Base-by-base conservation (phyloP, 2,797 vertebrate species). In the Ptychadena robeensis region DNA sequence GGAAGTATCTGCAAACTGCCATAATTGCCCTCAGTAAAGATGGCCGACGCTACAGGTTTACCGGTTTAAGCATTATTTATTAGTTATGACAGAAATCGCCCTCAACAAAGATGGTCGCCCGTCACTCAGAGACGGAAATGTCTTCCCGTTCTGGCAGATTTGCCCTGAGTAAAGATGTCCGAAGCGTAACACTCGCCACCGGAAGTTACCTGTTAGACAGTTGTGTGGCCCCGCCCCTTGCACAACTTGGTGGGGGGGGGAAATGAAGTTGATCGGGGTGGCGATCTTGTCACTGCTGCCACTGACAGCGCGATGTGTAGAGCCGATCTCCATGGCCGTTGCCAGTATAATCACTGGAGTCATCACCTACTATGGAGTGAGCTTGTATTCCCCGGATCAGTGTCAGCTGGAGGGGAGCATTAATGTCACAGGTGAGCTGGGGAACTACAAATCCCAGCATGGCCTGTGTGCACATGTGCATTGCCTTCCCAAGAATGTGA, bases 21-120 rank as follows among this genome's bases (percentile, higher is more conserved):
- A n/a, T n/a, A n/a, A n/a, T 44, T 79, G 78, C 78, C 78, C 68
- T 63, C 12, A 31, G 10, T 70, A 71, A 38, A 31, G 12, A 80
- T 80, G 78, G 78, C 66, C 37, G 61, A 69, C 37, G 70, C 34
- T 30, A 69, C 3, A n/a, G n/a, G n/a, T n/a, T n/a, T n/a, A n/a
- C n/a, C n/a, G n/a, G n/a, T n/a, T n/a, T n/a, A n/a, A n/a, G n/a
- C n/a, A n/a, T n/a, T n/a, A n/a, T n/a, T n/a, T n/a, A n/a, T n/a
- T n/a, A n/a, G n/a, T n/a, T n/a, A n/a, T n/a, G n/a, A n/a, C n/a
- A n/a, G n/a, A n/a, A n/a, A n/a, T n/a, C n/a, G n/a, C n/a, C n/a
- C n/a, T n/a, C n/a, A n/a, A n/a, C n/a, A n/a, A n/a, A n/a, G n/a
- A n/a, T n/a, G n/a, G 31, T n/a, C n/a, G n/a, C n/a, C n/a, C n/a